A percentile compares a stretch with the other conserved stretches of the same genome.
These are phyloP conservation scores for Salvelinus alpinus DNA, from an alignment of 2,113 vertebrate genomes.

Conservation along the genomic window DNA sequence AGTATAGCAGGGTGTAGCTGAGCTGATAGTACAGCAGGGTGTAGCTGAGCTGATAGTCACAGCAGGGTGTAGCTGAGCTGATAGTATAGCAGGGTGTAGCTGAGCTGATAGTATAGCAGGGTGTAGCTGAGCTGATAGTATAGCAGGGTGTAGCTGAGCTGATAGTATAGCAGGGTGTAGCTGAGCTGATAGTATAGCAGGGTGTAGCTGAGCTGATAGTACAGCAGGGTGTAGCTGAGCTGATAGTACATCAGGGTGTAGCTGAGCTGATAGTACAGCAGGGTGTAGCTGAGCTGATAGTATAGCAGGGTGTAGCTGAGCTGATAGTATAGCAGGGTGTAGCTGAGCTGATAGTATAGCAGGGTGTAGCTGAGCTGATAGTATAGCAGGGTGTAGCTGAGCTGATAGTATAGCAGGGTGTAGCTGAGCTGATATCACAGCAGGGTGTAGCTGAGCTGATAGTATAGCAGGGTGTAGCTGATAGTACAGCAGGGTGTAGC, in stretches of 20 bases:
- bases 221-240: too few relatives aligned
- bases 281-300: too few relatives aligned
- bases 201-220: too few relatives aligned
- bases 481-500: background rate
- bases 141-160: background rate
- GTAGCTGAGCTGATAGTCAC: too few relatives aligned
- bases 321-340: background rate
- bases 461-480: too few relatives aligned
- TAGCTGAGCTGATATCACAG: background rate
- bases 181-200: conserved; percentile 11
- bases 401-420: background rate
- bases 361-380: conserved; percentile 18
- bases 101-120: background rate
- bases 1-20: background rate
- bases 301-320: conserved; percentile 14
- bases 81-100: background rate
- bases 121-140: conserved; percentile 17
- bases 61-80: conserved; percentile 18
- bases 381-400: background rate
- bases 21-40: conserved; percentile 1
- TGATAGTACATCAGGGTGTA: background rate
- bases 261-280: conserved; percentile 12
- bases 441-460: too few relatives aligned
- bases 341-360: too few relatives aligned
- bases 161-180: background rate